A percentile compares a stretch with the other conserved stretches of the same genome.
These are phyloP conservation scores for Palythoa grandis DNA, from an alignment of 92 coral and sea anemone genomes.

Conservation along the genomic window DNA sequence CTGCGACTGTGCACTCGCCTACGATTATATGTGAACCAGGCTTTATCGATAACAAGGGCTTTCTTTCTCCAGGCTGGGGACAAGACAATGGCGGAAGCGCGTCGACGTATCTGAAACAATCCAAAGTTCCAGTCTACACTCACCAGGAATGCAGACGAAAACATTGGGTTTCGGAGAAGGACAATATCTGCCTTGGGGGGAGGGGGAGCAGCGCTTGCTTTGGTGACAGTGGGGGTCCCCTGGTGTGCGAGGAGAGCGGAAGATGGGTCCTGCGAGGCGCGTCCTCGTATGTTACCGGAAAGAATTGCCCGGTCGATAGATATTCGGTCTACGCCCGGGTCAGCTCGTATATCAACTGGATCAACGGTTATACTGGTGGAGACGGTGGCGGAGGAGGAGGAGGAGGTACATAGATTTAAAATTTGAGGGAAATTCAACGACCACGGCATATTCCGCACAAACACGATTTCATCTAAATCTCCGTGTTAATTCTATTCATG, in stretches of 20 bases:
- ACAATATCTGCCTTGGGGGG: conserved; percentile 19
- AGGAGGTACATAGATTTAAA: neutral
- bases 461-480: no score
- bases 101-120: conserved; percentile 13
- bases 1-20: no score
- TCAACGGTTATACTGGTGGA: neutral
- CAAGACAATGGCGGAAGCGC: conserved; percentile 17
- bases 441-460: no score
- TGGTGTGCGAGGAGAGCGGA: conserved; percentile 31
- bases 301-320: conserved; percentile 16
- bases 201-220: conserved; percentile 33
- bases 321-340: conserved; percentile 18
- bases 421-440: no score
- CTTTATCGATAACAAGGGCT: neutral
- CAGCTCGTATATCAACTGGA: conserved; percentile 32
- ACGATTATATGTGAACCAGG: no score
- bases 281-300: conserved; percentile 3
- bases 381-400: conserved; percentile 9
- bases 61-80: conserved; percentile 17
- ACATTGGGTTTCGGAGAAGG: conserved; percentile 19
- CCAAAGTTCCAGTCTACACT: conserved; percentile 31
- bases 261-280: conserved; percentile 20
- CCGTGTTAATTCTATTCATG: no score
- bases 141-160: conserved; percentile 17
- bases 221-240: conserved; percentile 34